Evolutionary conservation across 2,113 vertebrate genomes (phyloP), one percentile per base, ranked within the genome.

Genomic region (Mesitornis unicolor): DNA sequence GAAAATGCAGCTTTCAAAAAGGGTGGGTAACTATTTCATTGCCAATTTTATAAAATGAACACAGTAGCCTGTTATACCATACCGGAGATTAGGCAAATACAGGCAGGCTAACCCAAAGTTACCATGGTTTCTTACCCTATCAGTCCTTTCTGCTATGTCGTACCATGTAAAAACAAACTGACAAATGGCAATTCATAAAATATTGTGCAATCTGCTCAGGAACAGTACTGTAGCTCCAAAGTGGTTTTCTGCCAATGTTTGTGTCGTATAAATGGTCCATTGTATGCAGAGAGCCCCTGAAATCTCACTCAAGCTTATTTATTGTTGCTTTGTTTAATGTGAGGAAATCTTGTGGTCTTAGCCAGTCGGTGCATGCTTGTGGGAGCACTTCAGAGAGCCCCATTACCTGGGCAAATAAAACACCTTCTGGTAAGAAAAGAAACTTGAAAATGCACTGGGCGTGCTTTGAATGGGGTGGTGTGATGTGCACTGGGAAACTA

Each of bases 111-210:
- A 67, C 47, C 40, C 63, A 14, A 42, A 59, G 16, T 38, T 47
- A 47, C 9, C 5, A 3, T 28, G 20, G 18, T 78, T 69, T 81
- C 75, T 35, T 67, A 36, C 20, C 74, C 36, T 40, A 17, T 43
- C 11, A 21, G 18, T 70, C 54, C 26, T 89, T 75, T 75, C 45
- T 63, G 59, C n/a, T 53, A 1, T 38, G 21, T 47, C 33, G 42
- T 63, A 24, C 60, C 33, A 16, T 11, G 15, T 61, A 31, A 84
- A 90, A 91, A 90, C 64, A 93, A 87, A 50, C 20, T 2, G 19
- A 95, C 93, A 96, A 94, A 36, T 77, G 51, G 60, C 68, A 96
- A 81, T 96, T 96, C 76, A 92, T 81, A 53, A 81, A 89, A 86
- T 78, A 74, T 4, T 88, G 60, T 86, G 68, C 68, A 86, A 0